These are phyloP conservation scores for Charina bottae DNA, from an alignment of 2,113 vertebrate genomes.

Conservation along the genomic window DNA sequence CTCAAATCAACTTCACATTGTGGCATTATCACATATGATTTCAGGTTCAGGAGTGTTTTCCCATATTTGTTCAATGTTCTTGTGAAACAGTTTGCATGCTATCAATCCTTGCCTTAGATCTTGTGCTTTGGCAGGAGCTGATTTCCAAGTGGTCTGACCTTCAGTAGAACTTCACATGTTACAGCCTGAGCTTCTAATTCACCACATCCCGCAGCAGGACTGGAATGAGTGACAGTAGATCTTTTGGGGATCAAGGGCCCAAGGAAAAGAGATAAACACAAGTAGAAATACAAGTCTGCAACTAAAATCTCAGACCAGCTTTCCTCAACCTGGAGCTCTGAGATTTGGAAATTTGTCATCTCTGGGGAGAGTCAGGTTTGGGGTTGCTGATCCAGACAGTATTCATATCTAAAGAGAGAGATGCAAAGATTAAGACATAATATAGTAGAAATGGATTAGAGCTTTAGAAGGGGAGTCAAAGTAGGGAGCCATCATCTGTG, in stretches of 20 bases:
- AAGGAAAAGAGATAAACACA: background rate
- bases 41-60: background rate
- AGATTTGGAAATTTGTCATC: background rate
- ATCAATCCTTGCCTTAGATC: background rate
- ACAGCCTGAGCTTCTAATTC: background rate
- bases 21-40: background rate
- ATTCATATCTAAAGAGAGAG: background rate
- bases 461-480: background rate
- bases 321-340: background rate
- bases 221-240: background rate
- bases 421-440: background rate
- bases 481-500: background rate
- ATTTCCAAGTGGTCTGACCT: background rate
- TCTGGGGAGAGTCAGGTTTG: background rate
- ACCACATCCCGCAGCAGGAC: background rate
- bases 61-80: background rate
- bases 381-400: background rate
- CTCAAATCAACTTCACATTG: background rate
- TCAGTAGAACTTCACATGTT: background rate
- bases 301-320: background rate
- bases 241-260: background rate
- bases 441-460: background rate
- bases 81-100: background rate
- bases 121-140: background rate
- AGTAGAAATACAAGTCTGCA: background rate